Evolutionary conservation across 2,797 vertebrate genomes (phyloP).

Genomic region (Lutjanus argentimaculatus): DNA sequence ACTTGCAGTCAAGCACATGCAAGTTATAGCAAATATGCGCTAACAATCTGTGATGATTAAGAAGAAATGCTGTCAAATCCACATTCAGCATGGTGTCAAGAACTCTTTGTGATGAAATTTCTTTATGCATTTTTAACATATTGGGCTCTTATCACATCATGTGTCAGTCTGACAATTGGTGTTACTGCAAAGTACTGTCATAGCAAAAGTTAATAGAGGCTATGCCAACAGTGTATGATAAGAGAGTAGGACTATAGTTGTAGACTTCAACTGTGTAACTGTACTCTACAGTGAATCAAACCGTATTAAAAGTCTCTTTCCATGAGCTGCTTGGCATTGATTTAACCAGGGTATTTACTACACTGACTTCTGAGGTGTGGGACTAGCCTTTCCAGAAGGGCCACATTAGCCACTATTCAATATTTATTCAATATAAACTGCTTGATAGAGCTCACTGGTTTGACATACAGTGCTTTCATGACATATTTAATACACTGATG

Average conservation of each 20-base stretch:
- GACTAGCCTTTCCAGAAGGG: slow-evolving; percentile 36
- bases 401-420: slow-evolving; percentile 45
- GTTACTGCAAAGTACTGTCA: background rate
- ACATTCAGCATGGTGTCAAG: background rate
- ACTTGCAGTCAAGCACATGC: background rate
- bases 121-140: background rate
- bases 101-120: background rate
- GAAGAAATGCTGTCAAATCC: background rate
- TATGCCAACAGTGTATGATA: background rate
- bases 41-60: background rate
- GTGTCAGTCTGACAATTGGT: background rate
- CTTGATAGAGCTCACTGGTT: slow-evolving; percentile 34
- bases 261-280: background rate
- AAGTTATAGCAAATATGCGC: background rate
- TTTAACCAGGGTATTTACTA: slow-evolving; percentile 41
- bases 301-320: background rate
- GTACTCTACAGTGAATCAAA: too few relatives aligned
- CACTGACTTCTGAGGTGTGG: slow-evolving; percentile 10
- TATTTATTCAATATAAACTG: slow-evolving; percentile 50
- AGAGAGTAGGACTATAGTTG: background rate
- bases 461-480: slow-evolving; percentile 32
- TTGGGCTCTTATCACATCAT: background rate
- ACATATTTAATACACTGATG: slow-evolving; percentile 61
- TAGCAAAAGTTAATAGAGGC: background rate
- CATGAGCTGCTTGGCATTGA: slow-evolving; percentile 18